Evolutionary conservation across 2,888 invertebrate genomes (phyloP).

Genomic region (Neoaliturus tenellus): DNA sequence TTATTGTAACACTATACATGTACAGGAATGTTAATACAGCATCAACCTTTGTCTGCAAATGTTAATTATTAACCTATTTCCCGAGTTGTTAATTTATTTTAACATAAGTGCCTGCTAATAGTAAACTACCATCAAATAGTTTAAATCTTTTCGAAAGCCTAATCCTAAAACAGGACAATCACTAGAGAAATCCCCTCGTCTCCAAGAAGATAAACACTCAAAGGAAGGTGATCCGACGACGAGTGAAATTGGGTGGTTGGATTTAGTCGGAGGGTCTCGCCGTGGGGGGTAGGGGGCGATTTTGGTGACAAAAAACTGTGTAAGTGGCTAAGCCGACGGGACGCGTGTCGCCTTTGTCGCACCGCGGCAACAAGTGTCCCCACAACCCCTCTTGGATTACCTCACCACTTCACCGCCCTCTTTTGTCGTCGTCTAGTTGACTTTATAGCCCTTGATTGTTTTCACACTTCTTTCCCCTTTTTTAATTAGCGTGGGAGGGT

Average conservation of each 20-base stretch:
- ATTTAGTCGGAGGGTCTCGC: neutral
- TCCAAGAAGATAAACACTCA: constrained; percentile 1
- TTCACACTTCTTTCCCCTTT: constrained; percentile 30
- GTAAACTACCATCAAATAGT: no score
- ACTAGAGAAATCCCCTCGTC: neutral
- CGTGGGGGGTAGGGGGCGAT: neutral
- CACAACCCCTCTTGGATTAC: neutral
- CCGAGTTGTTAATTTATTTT: no score
- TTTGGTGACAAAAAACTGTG: constrained; percentile 19
- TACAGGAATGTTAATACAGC: no score
- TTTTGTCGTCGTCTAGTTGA: constrained; percentile 26
- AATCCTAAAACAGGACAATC: neutral
- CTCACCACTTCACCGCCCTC: neutral
- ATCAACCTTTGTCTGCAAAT: no score
- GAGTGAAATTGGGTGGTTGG: constrained; percentile 14
- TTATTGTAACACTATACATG: no score
- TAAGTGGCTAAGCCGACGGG: constrained; percentile 4
- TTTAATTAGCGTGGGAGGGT: constrained; percentile 28
- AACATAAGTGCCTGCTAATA: no score
- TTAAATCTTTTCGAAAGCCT: no score
- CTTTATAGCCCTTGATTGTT: constrained; percentile 45
- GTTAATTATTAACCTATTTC: no score
- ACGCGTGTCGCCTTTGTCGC: constrained; percentile 10
- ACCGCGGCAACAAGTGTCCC: neutral
- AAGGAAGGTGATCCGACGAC: constrained; percentile 18